These are phyloP conservation scores for Pseudomyrmex cubaensis DNA, from an alignment of 1,140 invertebrate species.

Conservation along the genomic window DNA sequence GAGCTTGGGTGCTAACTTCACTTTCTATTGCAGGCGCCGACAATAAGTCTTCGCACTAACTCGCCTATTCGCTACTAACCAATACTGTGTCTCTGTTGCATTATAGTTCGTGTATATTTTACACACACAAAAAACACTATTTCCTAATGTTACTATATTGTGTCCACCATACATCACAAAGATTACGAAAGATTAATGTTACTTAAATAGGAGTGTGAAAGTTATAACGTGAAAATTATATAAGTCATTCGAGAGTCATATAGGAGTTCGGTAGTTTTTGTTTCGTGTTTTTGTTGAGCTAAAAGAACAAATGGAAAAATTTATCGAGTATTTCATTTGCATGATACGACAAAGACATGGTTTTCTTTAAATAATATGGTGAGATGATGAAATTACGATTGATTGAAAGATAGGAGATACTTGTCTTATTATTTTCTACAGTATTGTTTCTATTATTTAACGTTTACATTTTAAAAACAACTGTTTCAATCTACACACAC, in stretches of 20 bases:
- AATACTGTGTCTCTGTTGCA: constrained; percentile 81
- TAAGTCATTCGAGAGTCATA: constrained; percentile 8
- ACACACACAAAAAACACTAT: constrained; percentile 72
- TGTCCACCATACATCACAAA: constrained; percentile 71
- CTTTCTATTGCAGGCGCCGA: constrained; percentile 86
- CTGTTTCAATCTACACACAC: constrained; percentile 10
- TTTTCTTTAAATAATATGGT: constrained; percentile 58
- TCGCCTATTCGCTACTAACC: constrained; percentile 83
- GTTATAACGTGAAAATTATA: constrained; percentile 36
- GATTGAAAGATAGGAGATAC: not conserved
- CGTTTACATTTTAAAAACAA: constrained; percentile 24
- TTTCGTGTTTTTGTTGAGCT: constrained; percentile 52
- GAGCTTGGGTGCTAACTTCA: constrained; percentile 81
- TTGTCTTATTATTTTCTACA: constrained; percentile 5
- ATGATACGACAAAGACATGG: constrained; percentile 39
- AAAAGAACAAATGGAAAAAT: constrained; percentile 8
- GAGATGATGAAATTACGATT: constrained; percentile 40
- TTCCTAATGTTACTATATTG: constrained; percentile 75
- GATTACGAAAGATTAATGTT: constrained; percentile 70
- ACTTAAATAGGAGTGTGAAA: constrained; percentile 71
- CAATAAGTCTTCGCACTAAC: constrained; percentile 86
- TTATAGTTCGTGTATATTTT: constrained; percentile 79
- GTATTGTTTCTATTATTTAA: constrained; percentile 47
- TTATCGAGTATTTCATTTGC: constrained; percentile 23
- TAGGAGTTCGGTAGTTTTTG: constrained; percentile 5